A percentile compares a stretch with the other conserved stretches of the same genome.
These are phyloP conservation scores for Phymorhynchus buccinoides DNA, from an alignment of 1,140 invertebrate species.

Conservation along the genomic window DNA sequence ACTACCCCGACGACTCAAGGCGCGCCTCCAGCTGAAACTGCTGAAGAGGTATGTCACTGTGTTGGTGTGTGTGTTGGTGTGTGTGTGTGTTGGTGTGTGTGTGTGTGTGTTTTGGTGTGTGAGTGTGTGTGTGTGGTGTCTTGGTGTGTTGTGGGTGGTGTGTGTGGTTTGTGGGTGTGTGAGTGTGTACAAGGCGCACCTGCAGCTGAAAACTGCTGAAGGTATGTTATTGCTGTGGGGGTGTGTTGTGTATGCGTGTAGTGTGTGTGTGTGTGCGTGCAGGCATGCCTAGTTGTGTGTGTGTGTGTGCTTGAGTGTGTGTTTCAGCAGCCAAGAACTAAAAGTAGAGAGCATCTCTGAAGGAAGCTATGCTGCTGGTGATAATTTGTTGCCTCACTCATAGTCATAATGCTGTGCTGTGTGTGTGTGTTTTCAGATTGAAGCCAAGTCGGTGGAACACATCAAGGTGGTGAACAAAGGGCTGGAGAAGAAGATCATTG, in stretches of 20 bases:
- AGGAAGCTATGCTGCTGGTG: too few relatives aligned
- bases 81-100: not conserved
- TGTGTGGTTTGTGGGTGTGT: not conserved
- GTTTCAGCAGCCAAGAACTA: too few relatives aligned
- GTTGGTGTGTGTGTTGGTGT: conserved; percentile 4
- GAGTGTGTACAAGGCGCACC: conserved; percentile 80
- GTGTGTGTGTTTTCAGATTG: too few relatives aligned
- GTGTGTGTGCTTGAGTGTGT: not conserved
- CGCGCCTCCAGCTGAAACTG: conserved; percentile 84
- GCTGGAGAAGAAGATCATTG: too few relatives aligned
- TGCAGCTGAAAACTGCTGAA: conserved; percentile 88
- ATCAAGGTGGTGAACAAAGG: too few relatives aligned
- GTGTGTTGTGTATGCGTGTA: not conserved
- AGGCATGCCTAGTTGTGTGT: conserved; percentile 72
- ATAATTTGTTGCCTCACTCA: too few relatives aligned
- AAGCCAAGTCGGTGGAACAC: too few relatives aligned
- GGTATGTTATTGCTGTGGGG: conserved; percentile 57
- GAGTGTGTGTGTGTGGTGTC: not conserved
- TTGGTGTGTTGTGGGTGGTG: not conserved
- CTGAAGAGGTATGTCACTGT: conserved; percentile 79
- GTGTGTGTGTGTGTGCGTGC: not conserved
- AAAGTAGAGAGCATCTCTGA: too few relatives aligned
- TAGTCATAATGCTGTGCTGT: too few relatives aligned
- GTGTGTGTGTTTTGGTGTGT: not conserved
- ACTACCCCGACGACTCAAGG: conserved; percentile 83